Evolutionary conservation across 2,113 vertebrate genomes (phyloP), one percentile per base, ranked within the genome.

Genomic region (Phyllostomus discolor): DNA sequence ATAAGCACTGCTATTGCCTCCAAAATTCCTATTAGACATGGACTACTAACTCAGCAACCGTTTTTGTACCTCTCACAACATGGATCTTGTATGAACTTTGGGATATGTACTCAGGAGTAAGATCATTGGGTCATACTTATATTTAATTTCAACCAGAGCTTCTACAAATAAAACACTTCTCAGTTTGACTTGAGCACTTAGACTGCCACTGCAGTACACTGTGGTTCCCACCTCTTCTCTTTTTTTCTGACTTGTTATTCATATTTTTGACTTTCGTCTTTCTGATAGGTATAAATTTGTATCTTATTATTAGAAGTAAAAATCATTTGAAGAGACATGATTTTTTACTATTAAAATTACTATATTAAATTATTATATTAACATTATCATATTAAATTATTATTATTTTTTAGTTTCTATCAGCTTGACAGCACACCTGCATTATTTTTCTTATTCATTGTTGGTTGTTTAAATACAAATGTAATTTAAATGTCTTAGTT

Each of bases 201-300:
- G 31, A 81, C 5, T 76, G 1, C 5, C 10, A 54, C 2, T 2
- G 0, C 14, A 52, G 26, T 17, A 1, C 0, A 73, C 16, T 35
- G 2, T 22, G 20, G 4, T 28, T 35, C 9, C 7, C 22, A 19
- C 38, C 2, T 46, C 48, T 59, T 78, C n/a, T 64, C 19, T 8
- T 64, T 12, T 41, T 54, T 43, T 62, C 5, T 78, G 0, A 41
- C 6, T 19, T 66, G 35, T 50, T 70, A 17, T 41, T 12, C 14
- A 59, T 15, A 4, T 76, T 76, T 87, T 54, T 15, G 0, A 66
- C 7, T 92, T 83, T 54, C 75, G 12, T 33, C 35, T 72, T 78
- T 46, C 35, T 92, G 9, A 66, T 73, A 20, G 28, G 12, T 46
- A 46, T 43, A 90, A 11, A 54, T 84, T 76, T 9, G 2, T 50